Evolutionary conservation across 2,113 vertebrate species (phyloP), one percentile per base, ranked within the genome.

Genomic region (Phoxinus phoxinus): DNA sequence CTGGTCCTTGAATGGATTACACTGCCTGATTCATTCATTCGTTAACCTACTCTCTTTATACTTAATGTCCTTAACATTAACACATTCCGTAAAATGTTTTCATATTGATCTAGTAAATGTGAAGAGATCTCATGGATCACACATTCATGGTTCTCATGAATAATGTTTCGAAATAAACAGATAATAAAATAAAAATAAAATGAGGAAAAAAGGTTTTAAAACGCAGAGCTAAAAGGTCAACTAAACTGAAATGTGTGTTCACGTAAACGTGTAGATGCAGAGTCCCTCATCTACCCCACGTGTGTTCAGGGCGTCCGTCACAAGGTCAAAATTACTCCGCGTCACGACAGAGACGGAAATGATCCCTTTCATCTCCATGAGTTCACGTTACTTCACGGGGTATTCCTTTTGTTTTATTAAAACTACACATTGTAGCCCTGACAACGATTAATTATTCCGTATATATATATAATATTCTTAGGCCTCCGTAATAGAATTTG

Each of bases 291-390:
- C 32, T 21, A 19, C 5, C 61, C 79, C 94, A 94, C 94, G 92
- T 94, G 94, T 61, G 75, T 44, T 78, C 71, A 77, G 92, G 86
- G 92, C 92, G 89, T 92, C 93, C 92, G 89, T 93, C 93, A 95
- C 95, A 96, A 96, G 95, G 95, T 96, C 95, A 96, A 89, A 92
- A 30, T 63, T 76, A 78, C 78, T 46, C 51, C 35, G 58, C 89
- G 83, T 88, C 67, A 84, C 87, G 88, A 89, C 91, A 88, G 77
- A 90, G 51, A 90, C 89, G 84, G 84, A 89, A 89, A 81, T n/a
- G 61, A 83, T 59, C 3, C n/a, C 77, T 25, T n/a, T 84, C 67
- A 88, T 72, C 30, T 25, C 6, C 67, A 27, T 72, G 81, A 51
- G 80, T 81, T 81, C 67, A 41, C n/a, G 67, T 58, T 53, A 58